These are phyloP conservation scores for Mormyrus iriodes DNA, from an alignment of 2,113 vertebrate genomes.

Conservation along the genomic window DNA sequence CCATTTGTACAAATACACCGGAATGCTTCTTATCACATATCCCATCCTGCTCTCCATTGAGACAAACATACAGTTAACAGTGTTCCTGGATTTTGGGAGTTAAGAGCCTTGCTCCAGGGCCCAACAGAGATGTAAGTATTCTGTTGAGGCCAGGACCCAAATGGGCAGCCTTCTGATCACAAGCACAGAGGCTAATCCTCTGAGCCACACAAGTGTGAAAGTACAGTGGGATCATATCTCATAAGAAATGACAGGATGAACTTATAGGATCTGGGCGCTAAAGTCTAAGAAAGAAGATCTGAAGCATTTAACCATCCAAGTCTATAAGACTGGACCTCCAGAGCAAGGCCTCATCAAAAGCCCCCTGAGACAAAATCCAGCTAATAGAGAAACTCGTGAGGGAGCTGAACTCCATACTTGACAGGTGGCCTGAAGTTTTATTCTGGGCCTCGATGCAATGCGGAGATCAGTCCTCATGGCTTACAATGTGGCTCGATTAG, in stretches of 20 bases:
- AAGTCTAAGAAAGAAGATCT: neutral
- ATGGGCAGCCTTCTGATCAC: neutral
- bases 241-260: neutral
- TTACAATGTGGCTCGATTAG: conserved; percentile 6
- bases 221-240: neutral
- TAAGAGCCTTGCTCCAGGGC: neutral
- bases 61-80: neutral
- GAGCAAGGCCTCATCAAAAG: conserved; percentile 11
- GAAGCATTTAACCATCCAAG: neutral
- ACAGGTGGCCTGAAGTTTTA: conserved; percentile 24
- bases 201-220: neutral
- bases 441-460: conserved; percentile 20
- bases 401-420: conserved; percentile 19
- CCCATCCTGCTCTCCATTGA: neutral
- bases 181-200: neutral
- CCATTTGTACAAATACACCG: neutral
- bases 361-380: neutral
- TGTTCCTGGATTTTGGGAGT: neutral
- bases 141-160: neutral
- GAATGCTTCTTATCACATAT: neutral
- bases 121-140: too few relatives aligned
- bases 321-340: neutral
- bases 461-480: neutral
- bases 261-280: neutral
- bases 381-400: neutral